These are phyloP conservation scores for Crepidodera aurea DNA, from an alignment of 2,888 invertebrate genomes.

Conservation along the genomic window DNA sequence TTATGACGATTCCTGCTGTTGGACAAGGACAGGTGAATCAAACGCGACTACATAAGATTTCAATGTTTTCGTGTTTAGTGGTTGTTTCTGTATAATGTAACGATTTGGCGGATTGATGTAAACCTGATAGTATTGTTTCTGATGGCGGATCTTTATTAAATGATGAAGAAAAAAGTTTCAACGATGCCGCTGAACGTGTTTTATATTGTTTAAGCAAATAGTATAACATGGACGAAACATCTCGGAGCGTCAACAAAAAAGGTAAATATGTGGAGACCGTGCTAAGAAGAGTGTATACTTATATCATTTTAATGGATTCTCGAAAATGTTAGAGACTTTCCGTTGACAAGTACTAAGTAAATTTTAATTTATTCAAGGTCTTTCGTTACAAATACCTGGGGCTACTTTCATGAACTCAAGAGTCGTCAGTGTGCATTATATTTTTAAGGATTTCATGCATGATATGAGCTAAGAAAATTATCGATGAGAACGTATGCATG, in stretches of 20 bases:
- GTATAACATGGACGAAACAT: slow-evolving; percentile 39
- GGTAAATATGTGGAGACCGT: slow-evolving; percentile 26
- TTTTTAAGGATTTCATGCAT: too few relatives aligned
- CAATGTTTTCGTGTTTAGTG: slow-evolving; percentile 50
- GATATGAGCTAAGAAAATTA: too few relatives aligned
- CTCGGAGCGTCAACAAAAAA: slow-evolving; percentile 34
- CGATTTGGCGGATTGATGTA: slow-evolving; percentile 53
- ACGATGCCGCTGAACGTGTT: slow-evolving; percentile 38
- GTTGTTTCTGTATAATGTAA: slow-evolving; percentile 53
- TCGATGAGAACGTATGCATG: too few relatives aligned
- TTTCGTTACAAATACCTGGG: background rate
- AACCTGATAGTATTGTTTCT: slow-evolving; percentile 54
- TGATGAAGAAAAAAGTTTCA: slow-evolving; percentile 29
- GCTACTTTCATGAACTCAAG: too few relatives aligned
- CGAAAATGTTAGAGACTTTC: slow-evolving; percentile 6
- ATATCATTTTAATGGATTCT: slow-evolving; percentile 20
- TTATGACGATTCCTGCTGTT: slow-evolving; percentile 29
- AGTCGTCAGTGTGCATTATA: too few relatives aligned
- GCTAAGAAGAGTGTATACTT: slow-evolving; percentile 27
- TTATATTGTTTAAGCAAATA: slow-evolving; percentile 44
- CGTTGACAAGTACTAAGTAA: slow-evolving; percentile 16
- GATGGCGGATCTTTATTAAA: slow-evolving; percentile 48
- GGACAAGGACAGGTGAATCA: slow-evolving; percentile 38
- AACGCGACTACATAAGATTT: slow-evolving; percentile 40
- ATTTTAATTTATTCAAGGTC: slow-evolving; percentile 7